Conservation (phyloP, 2,888 invertebrate genomes). For the Campopleginae sp. region DNA sequence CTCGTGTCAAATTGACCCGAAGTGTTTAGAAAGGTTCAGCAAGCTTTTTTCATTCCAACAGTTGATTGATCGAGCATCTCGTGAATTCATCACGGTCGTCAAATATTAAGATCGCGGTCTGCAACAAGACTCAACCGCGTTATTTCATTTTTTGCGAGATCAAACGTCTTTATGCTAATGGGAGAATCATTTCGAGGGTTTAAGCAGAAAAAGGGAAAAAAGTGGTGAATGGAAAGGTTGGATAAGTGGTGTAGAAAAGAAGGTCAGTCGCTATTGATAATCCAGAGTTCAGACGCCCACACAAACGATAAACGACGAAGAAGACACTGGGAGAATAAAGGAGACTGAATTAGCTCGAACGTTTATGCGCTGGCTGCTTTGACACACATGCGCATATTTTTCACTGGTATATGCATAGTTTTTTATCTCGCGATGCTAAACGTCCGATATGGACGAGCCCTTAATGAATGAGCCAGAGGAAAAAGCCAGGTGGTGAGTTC, state of each 20-base stretch:
- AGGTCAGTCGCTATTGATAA: conserved; percentile 49
- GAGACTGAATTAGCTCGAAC: conserved; percentile 30
- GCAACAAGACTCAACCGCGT: background rate
- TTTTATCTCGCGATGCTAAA: background rate
- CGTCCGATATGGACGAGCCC: background rate
- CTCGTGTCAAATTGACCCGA: too few species aligned
- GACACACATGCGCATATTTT: background rate
- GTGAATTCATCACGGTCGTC: background rate
- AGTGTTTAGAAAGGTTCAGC: too few species aligned
- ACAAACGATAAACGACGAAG: conserved; percentile 39
- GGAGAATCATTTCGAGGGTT: background rate
- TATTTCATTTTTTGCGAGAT: background rate
- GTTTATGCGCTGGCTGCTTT: conserved; percentile 36
- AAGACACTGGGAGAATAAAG: background rate
- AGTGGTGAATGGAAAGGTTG: conserved; percentile 26
- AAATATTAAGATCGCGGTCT: background rate
- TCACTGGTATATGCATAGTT: conserved; percentile 16
- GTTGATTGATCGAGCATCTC: background rate
- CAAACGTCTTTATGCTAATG: background rate
- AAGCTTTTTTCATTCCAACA: too few species aligned
- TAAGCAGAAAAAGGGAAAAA: background rate
- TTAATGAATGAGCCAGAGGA: background rate
- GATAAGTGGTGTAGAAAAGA: conserved; percentile 29
- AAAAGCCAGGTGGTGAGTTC: background rate
- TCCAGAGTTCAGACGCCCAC: conserved; percentile 50